A percentile compares a stretch with the other conserved stretches of the same genome.
Conservation (phyloP, 2,888 invertebrate species). For the Cepaea hortensis region DNA sequence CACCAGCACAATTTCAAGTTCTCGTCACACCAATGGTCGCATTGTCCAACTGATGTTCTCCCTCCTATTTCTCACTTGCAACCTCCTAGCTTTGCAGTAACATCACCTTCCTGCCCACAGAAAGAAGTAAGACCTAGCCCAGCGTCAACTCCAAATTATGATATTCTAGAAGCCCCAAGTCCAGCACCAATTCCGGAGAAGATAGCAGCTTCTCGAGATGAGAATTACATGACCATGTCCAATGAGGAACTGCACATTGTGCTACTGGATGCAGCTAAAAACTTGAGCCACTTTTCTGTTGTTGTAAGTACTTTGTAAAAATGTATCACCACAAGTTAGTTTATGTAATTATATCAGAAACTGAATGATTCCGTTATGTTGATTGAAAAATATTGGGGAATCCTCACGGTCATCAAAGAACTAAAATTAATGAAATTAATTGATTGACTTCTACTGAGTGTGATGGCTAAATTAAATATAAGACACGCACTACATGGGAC, state of each 20-base stretch:
- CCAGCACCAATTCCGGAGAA: constrained; percentile 21
- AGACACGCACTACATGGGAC: no score
- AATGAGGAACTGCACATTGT: neutral
- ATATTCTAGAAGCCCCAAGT: constrained; percentile 15
- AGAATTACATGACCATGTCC: constrained; percentile 13
- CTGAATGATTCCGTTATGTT: no score
- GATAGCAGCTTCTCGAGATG: constrained; percentile 14
- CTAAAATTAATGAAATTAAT: no score
- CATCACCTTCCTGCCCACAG: constrained; percentile 7
- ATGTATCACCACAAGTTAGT: no score
- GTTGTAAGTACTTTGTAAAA: constrained; percentile 20
- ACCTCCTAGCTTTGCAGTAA: neutral
- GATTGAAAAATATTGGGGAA: no score
- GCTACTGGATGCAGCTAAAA: constrained; percentile 38
- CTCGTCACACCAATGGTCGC: constrained; percentile 4
- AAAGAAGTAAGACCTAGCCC: constrained; percentile 14
- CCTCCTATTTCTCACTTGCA: constrained; percentile 4
- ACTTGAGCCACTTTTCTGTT: constrained; percentile 38
- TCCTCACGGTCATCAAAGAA: no score
- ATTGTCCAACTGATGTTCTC: neutral
- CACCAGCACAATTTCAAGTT: neutral
- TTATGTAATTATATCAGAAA: no score
- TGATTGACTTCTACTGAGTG: no score
- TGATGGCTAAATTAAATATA: no score
- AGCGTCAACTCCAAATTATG: neutral